These are phyloP conservation scores for Atethmia centrago DNA, from an alignment of 2,888 invertebrate species.

Conservation along the genomic window DNA sequence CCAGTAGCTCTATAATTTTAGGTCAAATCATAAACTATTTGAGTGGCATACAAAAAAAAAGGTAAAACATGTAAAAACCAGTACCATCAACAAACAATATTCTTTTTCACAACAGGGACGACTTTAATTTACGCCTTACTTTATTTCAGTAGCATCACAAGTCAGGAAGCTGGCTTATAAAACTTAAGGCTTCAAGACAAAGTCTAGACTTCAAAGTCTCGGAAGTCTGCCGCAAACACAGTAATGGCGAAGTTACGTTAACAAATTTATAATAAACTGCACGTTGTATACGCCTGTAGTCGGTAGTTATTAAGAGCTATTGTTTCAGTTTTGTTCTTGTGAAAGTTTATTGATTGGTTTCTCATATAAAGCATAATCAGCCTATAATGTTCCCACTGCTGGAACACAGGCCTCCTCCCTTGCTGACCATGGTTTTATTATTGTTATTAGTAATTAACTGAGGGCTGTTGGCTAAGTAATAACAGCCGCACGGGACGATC, in stretches of 20 bases:
- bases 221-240: conserved; percentile 63
- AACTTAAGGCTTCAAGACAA: conserved; percentile 70
- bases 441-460: no score
- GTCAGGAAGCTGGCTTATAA: conserved; percentile 72
- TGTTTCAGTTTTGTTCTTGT: conserved; percentile 24
- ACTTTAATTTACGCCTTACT: conserved; percentile 40
- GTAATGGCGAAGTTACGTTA: conserved; percentile 72
- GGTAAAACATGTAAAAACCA: conserved; percentile 1
- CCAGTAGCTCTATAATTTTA: not conserved
- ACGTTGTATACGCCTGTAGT: conserved; percentile 55
- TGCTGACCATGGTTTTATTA: no score
- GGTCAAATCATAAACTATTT: not conserved
- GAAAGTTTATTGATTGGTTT: conserved; percentile 9
- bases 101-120: conserved; percentile 10
- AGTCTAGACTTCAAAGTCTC: conserved; percentile 68
- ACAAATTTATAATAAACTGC: conserved; percentile 69
- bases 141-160: conserved; percentile 60
- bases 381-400: no score
- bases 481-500: no score
- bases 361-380: no score
- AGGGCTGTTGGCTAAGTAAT: no score
- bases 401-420: no score
- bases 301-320: conserved; percentile 18
- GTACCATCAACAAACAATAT: not conserved
- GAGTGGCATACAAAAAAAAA: conserved; percentile 4